A percentile compares a stretch with the other conserved stretches of the same genome.
phyloP scores from a whole-genome alignment of 1,140 invertebrate species.

The Andricus grossulariae region DNA sequence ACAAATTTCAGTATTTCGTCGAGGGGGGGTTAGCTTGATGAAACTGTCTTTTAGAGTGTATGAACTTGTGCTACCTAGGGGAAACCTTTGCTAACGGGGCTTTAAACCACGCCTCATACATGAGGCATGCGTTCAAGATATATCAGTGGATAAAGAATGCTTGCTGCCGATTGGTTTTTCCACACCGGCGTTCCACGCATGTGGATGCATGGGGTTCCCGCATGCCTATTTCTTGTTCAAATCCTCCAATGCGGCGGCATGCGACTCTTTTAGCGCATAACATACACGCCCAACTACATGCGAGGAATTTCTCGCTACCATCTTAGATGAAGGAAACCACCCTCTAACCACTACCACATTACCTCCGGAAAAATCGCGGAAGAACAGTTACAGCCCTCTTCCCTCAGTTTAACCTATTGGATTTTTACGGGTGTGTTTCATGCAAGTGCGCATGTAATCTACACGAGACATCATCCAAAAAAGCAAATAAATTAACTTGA shows the following conservation, averaged over 20 bases:
- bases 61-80: too few species aligned
- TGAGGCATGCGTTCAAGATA: slow-evolving; percentile 62
- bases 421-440: too few species aligned
- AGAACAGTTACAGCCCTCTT: too few species aligned
- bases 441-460: too few species aligned
- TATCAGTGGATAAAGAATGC: slow-evolving; percentile 61
- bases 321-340: not conserved
- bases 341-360: not conserved
- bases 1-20: too few species aligned
- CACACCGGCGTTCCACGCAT: slow-evolving; percentile 41
- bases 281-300: slow-evolving; percentile 8
- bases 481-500: too few species aligned
- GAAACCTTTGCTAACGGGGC: slow-evolving; percentile 37
- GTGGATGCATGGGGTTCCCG: not conserved
- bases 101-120: slow-evolving; percentile 64
- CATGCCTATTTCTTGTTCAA: not conserved
- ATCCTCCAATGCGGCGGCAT: slow-evolving; percentile 6
- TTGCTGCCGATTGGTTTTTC: slow-evolving; percentile 66
- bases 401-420: too few species aligned
- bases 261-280: not conserved
- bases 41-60: too few species aligned
- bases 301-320: not conserved
- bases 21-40: too few species aligned
- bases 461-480: too few species aligned
- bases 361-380: too few species aligned